Evolutionary conservation across 2,113 vertebrate species (phyloP), one percentile per base, ranked within the genome.

Genomic region (Podilymbus podiceps): DNA sequence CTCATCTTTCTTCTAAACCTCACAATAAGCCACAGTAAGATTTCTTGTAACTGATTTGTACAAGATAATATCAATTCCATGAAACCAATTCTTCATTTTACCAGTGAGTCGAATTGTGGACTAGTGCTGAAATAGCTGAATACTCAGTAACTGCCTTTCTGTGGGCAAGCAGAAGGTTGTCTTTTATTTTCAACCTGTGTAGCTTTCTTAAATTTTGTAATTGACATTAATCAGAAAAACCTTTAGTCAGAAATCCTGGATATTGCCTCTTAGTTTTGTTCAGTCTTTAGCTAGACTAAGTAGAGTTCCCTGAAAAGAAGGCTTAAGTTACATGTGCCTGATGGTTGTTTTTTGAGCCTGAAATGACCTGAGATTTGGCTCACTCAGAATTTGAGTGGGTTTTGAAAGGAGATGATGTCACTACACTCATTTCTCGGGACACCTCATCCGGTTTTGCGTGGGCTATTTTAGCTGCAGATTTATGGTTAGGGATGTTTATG

Each of bases 361-460:
- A 93, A 66, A 85, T 90, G 92, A 88, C 95, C 88, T 44, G 82
- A 58, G 40, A 90, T 86, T 94, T 90, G 92, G 83, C 83, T 92
- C 15, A 21, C 30, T 74, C 0, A 7, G 78, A 92, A 80, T 77
- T 68, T 73, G 79, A 92, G 92, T 92, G 71, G 92, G 85, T 90
- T 95, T 76, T 79, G 72, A 73, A 93, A 94, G 94, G 82, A 92
- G 88, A 18, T 92, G 88, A 92, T 6, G 24, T 94, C 82, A 66
- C 50, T 69, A 15, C 31, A 8, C 11, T 91, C 18, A 56, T 88
- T 96, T 95, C 88, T 94, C 6, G 12, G 86, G 90, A 93, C 88
- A 86, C 95, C 92, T 96, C 94, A 94, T 95, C 95, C 4, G 53
- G 53, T 94, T 88, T 92, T 80, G 58, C 6, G 3, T 16, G 80